Conservation (phyloP, 2,797 vertebrate genomes). For the Pangasius krempfi region DNA sequence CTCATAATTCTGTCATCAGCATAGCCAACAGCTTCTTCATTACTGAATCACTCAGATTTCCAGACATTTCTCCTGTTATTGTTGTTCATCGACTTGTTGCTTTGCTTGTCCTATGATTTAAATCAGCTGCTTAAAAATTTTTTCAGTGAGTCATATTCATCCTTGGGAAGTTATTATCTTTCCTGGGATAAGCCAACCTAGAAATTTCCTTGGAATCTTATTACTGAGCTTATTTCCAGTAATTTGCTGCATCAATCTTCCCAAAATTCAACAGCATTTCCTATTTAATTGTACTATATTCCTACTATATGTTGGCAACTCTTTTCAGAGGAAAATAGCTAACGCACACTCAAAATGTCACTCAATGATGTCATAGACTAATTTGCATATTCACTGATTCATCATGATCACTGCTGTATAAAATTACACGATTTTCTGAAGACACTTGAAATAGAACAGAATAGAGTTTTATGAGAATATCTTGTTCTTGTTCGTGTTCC, state of each 20-base stretch:
- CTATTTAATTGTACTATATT: neutral
- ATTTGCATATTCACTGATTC: neutral
- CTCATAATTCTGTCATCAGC: neutral
- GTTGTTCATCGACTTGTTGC: neutral
- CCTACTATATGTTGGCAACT: neutral
- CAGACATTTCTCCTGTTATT: neutral
- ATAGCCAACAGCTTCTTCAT: neutral
- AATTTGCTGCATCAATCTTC: neutral
- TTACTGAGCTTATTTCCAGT: neutral
- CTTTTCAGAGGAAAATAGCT: neutral
- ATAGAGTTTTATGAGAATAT: neutral
- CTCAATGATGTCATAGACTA: neutral
- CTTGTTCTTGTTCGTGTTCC: neutral
- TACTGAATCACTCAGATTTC: slow-evolving; percentile 6
- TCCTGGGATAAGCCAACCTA: neutral
- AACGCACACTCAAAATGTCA: neutral
- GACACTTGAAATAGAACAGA: neutral
- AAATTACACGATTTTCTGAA: neutral
- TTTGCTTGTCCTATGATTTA: neutral
- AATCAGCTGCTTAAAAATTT: slow-evolving; percentile 3
- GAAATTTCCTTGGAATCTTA: neutral
- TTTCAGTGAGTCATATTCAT: neutral
- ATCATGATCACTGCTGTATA: neutral
- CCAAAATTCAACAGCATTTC: neutral
- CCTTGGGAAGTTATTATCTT: neutral